Conservation (phyloP, 35 echinoderm and acorn worm species). For the Ophiothrix spiculata region DNA sequence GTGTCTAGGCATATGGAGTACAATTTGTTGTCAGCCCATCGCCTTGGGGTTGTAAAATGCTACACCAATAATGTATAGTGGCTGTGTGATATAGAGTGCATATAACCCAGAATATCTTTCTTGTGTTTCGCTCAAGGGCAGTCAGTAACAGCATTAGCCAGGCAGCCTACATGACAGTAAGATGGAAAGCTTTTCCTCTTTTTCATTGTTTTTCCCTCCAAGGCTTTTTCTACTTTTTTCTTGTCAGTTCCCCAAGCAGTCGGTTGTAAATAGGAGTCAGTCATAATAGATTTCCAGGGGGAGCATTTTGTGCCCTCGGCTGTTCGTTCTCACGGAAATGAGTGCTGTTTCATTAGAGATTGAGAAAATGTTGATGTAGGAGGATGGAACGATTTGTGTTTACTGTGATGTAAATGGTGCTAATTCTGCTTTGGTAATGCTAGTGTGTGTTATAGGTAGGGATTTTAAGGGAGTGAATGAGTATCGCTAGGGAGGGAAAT, state of each 20-base stretch:
- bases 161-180: neutral
- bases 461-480: neutral
- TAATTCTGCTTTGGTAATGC: neutral
- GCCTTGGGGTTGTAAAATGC: neutral
- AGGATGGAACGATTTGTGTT: neutral
- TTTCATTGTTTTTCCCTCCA: neutral
- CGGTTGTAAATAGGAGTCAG: conserved; percentile 12
- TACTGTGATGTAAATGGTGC: neutral
- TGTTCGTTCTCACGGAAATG: conserved; percentile 3
- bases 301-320: conserved; percentile 6
- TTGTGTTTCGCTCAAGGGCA: neutral
- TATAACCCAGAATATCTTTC: conserved; percentile 5
- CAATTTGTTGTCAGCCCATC: neutral
- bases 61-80: conserved; percentile 6
- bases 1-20: neutral
- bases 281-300: conserved; percentile 11
- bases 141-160: neutral
- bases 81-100: conserved; percentile 10
- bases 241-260: neutral
- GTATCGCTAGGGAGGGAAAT: neutral
- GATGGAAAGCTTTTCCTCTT: conserved; percentile 15
- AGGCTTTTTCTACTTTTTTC: conserved; percentile 7
- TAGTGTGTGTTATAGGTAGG: neutral
- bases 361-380: neutral
- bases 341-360: conserved; percentile 7